Evolutionary conservation across 1,140 invertebrate species (phyloP), one percentile per base, ranked within the genome.

Genomic region (Drosophila murphyi): DNA sequence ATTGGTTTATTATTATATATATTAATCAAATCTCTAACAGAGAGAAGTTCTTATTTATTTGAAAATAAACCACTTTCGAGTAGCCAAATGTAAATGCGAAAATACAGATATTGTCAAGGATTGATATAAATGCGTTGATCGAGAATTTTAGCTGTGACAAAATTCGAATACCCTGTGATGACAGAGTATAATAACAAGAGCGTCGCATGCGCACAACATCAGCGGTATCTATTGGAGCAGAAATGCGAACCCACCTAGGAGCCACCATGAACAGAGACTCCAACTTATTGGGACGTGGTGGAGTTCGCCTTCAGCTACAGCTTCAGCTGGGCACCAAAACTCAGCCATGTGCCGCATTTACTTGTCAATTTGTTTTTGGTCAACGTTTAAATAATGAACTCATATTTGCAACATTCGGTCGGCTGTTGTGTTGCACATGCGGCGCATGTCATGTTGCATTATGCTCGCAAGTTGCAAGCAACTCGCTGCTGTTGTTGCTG

Each of bases 361-460:
- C 80, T 87, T 90, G 87, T 90, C 87, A 90, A 90, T 90, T 90
- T 90, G 87, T 90, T 90, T 90, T 90, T 90, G 87, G 87, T 90
- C 87, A 90, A 90, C 87, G 80, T 90, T 90, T 90, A 90, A 90
- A 90, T 90, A 90, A 90, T 90, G 87, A 90, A 90, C 87, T 90
- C 87, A 90, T 90, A 90, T 87, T 90, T 90, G 82, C 82, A 90
- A 81, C 88, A 78, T 80, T 78, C 80, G 67, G 75, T 71, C 47
- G 67, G 73, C 77, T 78, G 60, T 76, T 86, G 86, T 90, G 88
- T 77, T 83, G 88, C 87, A 90, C 88, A 90, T 90, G 87, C 88
- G 87, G 87, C 80, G 85, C 85, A 89, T 89, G 85, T 88, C 85
- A 88, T 88, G 85, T 88, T 89, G 85, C 85, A 89, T 88, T 88